phyloP scores from a whole-genome alignment of 2,797 vertebrate genomes.

The Platalea minor region DNA sequence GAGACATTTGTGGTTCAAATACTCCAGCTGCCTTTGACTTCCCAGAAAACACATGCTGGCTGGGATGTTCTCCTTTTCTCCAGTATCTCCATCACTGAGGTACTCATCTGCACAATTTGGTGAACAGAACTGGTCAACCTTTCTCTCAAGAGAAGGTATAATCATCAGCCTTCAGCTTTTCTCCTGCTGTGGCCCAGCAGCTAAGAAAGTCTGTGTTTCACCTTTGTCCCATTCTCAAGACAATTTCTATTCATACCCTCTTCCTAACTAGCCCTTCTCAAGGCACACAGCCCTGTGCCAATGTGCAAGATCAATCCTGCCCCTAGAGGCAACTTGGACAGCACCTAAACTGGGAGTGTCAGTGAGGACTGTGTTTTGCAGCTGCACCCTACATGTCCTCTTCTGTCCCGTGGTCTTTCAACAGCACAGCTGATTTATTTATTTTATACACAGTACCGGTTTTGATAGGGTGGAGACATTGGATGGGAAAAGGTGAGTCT shows the following conservation, averaged over 20 bases:
- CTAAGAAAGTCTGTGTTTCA: not conserved
- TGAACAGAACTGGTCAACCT: not conserved
- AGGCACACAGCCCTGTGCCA: not conserved
- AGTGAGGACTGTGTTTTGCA: not conserved
- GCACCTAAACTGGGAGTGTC: not conserved
- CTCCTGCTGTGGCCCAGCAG: not conserved
- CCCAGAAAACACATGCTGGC: not conserved
- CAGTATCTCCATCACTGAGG: no score
- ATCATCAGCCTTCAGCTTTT: not conserved
- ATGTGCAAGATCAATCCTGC: not conserved
- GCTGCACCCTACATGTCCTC: accelerated
- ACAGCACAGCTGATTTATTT: not conserved
- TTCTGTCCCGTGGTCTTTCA: not conserved
- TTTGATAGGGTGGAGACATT: not conserved
- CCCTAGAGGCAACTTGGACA: not conserved
- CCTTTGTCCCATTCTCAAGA: not conserved
- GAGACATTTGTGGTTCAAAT: not conserved
- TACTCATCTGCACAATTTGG: not conserved
- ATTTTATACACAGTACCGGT: not conserved
- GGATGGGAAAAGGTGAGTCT: not conserved
- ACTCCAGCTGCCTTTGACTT: not conserved
- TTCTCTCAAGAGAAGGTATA: not conserved
- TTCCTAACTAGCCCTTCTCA: not conserved
- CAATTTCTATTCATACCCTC: not conserved
- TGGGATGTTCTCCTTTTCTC: not conserved